These are phyloP conservation scores for Pseudopodoces humilis DNA, from an alignment of 2,113 vertebrate species.

Conservation along the genomic window DNA sequence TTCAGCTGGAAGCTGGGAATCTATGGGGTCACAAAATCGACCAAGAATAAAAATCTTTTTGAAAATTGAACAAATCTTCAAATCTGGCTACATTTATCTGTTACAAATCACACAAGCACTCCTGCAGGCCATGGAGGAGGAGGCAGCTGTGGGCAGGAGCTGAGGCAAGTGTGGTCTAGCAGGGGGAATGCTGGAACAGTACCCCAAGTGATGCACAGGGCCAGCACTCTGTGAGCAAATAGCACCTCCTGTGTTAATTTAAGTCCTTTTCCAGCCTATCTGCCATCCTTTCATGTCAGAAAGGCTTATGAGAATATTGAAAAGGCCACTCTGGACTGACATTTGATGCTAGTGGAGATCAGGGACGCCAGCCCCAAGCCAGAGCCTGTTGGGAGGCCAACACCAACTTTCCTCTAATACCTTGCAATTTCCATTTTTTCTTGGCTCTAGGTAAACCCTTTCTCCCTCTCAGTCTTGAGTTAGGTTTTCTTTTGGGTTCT, in stretches of 20 bases:
- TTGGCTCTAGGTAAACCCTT: neutral
- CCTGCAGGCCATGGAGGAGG: fast-evolving
- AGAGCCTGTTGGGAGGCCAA: neutral
- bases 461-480: neutral
- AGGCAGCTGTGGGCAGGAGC: neutral
- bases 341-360: neutral
- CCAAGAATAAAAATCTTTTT: neutral
- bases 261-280: neutral
- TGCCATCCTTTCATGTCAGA: constrained; percentile 4
- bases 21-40: neutral
- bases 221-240: neutral
- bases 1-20: neutral
- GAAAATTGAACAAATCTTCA: neutral
- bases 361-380: neutral
- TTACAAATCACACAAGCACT: neutral
- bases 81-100: neutral
- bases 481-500: neutral
- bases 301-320: neutral
- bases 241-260: fast-evolving
- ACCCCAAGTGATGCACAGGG: neutral
- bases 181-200: neutral
- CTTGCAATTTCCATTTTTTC: neutral
- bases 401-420: neutral
- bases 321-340: neutral
- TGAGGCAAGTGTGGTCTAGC: neutral